Evolutionary conservation across 2,888 invertebrate genomes (phyloP), one percentile per base, ranked within the genome.

Genomic region (Acanthosepion lycidas): DNA sequence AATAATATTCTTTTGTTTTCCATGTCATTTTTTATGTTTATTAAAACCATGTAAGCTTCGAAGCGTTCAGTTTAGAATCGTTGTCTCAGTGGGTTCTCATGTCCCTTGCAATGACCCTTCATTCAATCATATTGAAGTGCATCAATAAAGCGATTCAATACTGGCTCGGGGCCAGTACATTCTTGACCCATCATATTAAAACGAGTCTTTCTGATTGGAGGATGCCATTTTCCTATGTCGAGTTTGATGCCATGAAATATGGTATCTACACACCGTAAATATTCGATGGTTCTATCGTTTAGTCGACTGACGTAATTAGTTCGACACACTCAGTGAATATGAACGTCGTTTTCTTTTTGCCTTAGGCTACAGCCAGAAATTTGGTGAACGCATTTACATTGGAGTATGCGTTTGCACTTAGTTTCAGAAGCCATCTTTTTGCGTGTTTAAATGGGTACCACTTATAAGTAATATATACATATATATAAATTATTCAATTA

Each of bases 131-230:
- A n/a, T 78, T 78, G n/a, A 33, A 78, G 78, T 78, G 78, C 78
- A 78, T 78, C 78, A 78, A 78, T 78, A 78, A 78, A 78, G 78
- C 78, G 78, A 78, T 78, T 78, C 78, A 78, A 78, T 78, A 78
- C 78, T 78, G 78, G 78, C 78, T 78, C 15, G 78, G 78, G 78
- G 78, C 78, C 78, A 78, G 78, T 78, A 33, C 78, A 78, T 78
- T 15, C n/a, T 33, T 78, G 78, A 78, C 78, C 78, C 33, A 78
- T 78, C 12, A n/a, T 33, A 78, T 78, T 78, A 78, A n/a, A 78
- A 18, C 78, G n/a, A n/a, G 8, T 33, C n/a, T 78, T 78, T 78
- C n/a, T n/a, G n/a, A n/a, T 78, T 78, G 78, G 78, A n/a, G 33
- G 78, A 78, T 33, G 33, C 78, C 15, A n/a, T 78, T 78, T 78